Percentiles rank a stretch among this genome's conserved stretches.
These are phyloP conservation scores for Rhinogobio ventralis DNA, from an alignment of 2,797 vertebrate genomes.

Conservation along the genomic window DNA sequence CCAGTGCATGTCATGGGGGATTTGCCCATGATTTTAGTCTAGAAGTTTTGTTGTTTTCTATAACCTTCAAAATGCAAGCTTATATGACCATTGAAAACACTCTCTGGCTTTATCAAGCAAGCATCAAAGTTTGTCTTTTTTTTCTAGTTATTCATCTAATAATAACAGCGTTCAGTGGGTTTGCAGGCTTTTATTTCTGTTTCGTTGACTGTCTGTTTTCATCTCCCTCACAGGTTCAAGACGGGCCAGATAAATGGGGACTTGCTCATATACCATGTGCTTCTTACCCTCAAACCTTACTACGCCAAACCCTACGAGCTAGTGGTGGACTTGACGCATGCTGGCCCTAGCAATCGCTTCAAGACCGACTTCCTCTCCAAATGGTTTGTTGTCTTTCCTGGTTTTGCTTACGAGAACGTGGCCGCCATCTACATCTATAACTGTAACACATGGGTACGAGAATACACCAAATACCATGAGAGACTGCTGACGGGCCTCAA, in stretches of 20 bases:
- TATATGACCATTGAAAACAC: not conserved
- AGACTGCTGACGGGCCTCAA: constrained; percentile 93
- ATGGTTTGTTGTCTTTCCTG: constrained; percentile 98
- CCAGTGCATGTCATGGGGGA: not conserved
- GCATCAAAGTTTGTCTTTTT: not conserved
- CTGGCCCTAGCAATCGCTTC: constrained; percentile 97
- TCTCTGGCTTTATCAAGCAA: not conserved
- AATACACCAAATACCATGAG: constrained; percentile 98
- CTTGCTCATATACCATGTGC: constrained; percentile 94
- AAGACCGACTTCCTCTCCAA: constrained; percentile 97
- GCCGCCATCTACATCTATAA: constrained; percentile 96
- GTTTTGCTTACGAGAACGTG: constrained; percentile 97
- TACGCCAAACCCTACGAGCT: constrained; percentile 98
- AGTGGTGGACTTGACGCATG: constrained; percentile 95
- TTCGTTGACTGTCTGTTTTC: constrained; percentile 12
- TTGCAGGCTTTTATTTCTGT: not conserved
- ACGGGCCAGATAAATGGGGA: constrained; percentile 97
- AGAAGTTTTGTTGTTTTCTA: not conserved
- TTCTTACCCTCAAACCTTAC: constrained; percentile 96
- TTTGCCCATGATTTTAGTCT: not conserved
- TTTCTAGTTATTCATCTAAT: not conserved
- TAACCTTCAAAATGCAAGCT: not conserved
- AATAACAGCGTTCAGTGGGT: not conserved
- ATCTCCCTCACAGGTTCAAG: constrained; percentile 86
- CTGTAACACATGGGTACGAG: constrained; percentile 98